Evolutionary conservation across 2,888 invertebrate genomes (phyloP), one percentile per base, ranked within the genome.

Genomic region (Sphinx pinastri): DNA sequence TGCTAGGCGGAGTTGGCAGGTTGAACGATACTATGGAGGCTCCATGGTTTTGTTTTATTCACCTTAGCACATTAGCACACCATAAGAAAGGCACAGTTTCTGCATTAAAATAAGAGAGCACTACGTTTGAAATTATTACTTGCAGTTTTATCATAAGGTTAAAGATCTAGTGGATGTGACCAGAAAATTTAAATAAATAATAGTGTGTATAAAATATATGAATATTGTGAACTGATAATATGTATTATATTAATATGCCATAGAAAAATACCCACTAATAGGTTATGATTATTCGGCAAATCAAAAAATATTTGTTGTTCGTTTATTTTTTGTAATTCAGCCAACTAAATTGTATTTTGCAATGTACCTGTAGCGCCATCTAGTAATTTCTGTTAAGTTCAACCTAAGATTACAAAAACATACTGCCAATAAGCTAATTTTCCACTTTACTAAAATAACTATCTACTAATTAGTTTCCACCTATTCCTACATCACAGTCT

Each of bases 121-220:
- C 63, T 63, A 19, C 19, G 45, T 63, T 63, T 63, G 16, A 45
- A 13, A 63, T 63, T 63, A 63, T 63, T 49, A 47, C 47, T 63
- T 63, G 63, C 63, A 49, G 49, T 63, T 60, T 16, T 63, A 19
- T 63, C 19, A 19, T 63, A 63, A 63, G 63, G 49, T 47, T 63
- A 63, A 63, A 49, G 63, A 63, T 63, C 49, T 63, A 8, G 63
- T 47, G 19, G 63, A 49, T 63, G 63, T 63, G 63, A 63, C 19
- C 12, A 47, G 13, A 5, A 49, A 49, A 49, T 19, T 4, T 7
- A 49, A 49, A 16, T 16, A 19, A 60, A 16, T 31, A 60, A 59
- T 16, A 16, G n/a, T 45, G 10, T 8, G 38, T 38, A 38, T 38
- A 38, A 38, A 57, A 12, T n/a, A 55, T 19, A 55, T 55, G 19